Conservation (phyloP, 2,797 vertebrate genomes). For the Myioborus melanocephalus region DNA sequence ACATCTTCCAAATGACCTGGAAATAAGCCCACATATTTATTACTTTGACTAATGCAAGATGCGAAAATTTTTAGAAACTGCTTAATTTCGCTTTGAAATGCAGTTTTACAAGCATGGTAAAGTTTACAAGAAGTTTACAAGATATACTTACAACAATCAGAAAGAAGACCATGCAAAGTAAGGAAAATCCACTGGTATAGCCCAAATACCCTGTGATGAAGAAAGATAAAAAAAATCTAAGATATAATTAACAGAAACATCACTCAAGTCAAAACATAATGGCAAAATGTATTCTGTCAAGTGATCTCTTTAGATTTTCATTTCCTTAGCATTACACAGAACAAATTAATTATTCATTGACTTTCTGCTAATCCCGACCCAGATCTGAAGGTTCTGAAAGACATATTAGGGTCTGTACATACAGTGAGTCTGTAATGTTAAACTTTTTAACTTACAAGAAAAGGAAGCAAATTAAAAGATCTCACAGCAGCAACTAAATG, state of each 20-base stretch:
- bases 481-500: not conserved
- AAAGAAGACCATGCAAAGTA: slow-evolving; percentile 98
- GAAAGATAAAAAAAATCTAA: not conserved
- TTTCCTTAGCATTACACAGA: not conserved
- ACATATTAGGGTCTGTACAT: not conserved
- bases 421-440: not conserved
- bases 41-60: not conserved
- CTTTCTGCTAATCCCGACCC: not conserved
- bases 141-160: slow-evolving; percentile 90
- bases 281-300: not conserved
- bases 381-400: not conserved
- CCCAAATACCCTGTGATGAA: slow-evolving; percentile 88
- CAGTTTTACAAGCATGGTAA: not conserved
- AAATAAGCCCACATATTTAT: not conserved
- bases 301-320: not conserved
- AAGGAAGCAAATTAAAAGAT: not conserved
- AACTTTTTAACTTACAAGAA: not conserved
- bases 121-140: not conserved
- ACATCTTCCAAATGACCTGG: slow-evolving; percentile 97
- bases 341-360: not conserved
- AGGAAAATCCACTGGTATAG: slow-evolving; percentile 95
- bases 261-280: not conserved
- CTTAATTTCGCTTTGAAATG: not conserved
- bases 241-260: not conserved
- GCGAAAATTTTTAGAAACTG: not conserved